phyloP scores from a whole-genome alignment of 1,140 invertebrate species.

The Steinernema feltiae region DNA sequence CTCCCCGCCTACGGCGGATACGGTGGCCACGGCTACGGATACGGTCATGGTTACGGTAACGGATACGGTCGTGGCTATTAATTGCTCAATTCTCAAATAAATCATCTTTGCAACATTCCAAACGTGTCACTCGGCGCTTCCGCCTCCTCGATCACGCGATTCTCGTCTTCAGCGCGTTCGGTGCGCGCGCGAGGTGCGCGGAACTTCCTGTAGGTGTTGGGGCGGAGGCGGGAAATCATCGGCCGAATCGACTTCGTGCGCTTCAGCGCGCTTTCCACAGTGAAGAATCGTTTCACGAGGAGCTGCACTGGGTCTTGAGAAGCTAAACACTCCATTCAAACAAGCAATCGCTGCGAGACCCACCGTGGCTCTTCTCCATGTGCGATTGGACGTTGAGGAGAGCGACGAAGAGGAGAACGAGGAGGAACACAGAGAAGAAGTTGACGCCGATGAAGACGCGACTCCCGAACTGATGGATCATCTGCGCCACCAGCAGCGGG shows the following conservation, averaged over 20 bases:
- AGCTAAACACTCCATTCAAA: neutral
- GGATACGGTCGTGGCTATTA: neutral
- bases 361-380: neutral
- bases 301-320: neutral
- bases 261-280: constrained; percentile 7
- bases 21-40: neutral
- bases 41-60: neutral
- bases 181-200: neutral
- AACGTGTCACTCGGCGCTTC: neutral
- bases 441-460: constrained; percentile 4
- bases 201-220: neutral
- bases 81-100: neutral
- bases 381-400: neutral
- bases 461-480: constrained; percentile 5
- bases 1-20: neutral
- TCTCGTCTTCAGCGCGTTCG: neutral
- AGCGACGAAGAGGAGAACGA: neutral
- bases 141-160: neutral
- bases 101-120: neutral
- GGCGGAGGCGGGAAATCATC: neutral
- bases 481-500: neutral
- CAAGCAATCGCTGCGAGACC: neutral
- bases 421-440: neutral
- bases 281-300: constrained; percentile 1
- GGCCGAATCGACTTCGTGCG: neutral